Percentiles rank a stretch among this genome's conserved stretches.
phyloP scores from a whole-genome alignment of 2,113 vertebrate genomes.

The Felis catus region DNA sequence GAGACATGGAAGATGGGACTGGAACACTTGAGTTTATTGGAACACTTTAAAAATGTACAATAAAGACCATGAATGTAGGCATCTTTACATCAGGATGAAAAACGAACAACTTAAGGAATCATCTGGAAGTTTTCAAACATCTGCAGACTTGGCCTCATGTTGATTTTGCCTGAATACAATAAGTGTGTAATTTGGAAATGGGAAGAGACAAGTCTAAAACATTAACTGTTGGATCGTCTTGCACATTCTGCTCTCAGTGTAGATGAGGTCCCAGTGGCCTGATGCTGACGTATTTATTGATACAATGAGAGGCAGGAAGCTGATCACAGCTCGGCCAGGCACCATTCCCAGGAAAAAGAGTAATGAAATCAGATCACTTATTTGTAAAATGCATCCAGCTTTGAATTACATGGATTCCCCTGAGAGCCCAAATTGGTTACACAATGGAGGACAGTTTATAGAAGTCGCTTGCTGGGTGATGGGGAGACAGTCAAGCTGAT shows the following conservation, averaged over 20 bases:
- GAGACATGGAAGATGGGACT: background rate
- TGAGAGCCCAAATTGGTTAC: constrained; percentile 36
- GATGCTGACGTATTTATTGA: constrained; percentile 71
- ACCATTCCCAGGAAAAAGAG: constrained; percentile 48
- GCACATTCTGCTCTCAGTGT: constrained; percentile 47
- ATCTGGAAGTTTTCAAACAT: constrained; percentile 80
- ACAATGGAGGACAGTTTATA: background rate
- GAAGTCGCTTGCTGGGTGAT: background rate
- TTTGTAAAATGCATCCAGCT: constrained; percentile 61
- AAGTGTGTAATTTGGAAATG: constrained; percentile 74
- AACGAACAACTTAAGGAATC: constrained; percentile 66
- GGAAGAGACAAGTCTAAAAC: constrained; percentile 73
- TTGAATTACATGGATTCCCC: constrained; percentile 52
- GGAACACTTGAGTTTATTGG: constrained; percentile 6
- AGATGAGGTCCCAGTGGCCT: constrained; percentile 59
- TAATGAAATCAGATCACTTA: constrained; percentile 67
- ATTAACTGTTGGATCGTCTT: constrained; percentile 65
- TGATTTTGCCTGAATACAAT: constrained; percentile 73
- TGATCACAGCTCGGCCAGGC: constrained; percentile 54
- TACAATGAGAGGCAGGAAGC: constrained; percentile 62
- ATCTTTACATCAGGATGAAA: constrained; percentile 64
- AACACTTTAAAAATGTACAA: constrained; percentile 45
- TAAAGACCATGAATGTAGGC: constrained; percentile 45
- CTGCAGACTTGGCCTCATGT: constrained; percentile 71
- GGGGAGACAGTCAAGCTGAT: background rate